These are phyloP conservation scores for Struthio camelus DNA, from an alignment of 2,113 vertebrate species.

Conservation along the genomic window DNA sequence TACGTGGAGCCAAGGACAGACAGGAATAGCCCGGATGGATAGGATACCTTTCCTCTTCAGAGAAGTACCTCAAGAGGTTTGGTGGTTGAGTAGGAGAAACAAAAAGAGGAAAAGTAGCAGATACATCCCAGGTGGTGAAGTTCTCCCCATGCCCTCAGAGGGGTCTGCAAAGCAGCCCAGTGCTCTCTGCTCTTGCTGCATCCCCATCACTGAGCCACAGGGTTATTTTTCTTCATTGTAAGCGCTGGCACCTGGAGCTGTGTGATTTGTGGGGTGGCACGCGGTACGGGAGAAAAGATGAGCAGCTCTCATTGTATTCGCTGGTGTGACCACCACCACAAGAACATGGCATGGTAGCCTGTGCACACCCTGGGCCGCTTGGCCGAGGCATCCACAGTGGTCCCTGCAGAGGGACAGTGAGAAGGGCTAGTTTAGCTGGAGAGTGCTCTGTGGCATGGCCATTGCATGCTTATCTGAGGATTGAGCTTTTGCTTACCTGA, in stretches of 20 bases:
- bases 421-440: neutral
- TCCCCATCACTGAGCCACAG: neutral
- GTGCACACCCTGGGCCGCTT: no score
- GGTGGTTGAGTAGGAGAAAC: neutral
- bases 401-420: neutral
- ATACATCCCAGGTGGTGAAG: neutral
- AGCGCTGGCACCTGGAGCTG: no score
- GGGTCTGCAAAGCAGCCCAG: neutral
- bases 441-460: neutral
- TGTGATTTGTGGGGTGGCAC: no score
- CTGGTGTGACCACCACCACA: no score
- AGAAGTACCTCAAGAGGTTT: neutral
- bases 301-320: no score
- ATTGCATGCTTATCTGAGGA: neutral
- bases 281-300: no score
- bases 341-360: neutral
- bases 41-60: neutral
- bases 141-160: fast-evolving
- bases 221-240: no score
- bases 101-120: neutral
- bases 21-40: neutral
- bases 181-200: neutral
- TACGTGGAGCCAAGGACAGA: neutral
- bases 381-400: neutral
- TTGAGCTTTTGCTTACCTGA: no score